Evolutionary conservation across 2,797 vertebrate genomes (phyloP), one percentile per base, ranked within the genome.

Genomic region (Cyclopterus lumpus): DNA sequence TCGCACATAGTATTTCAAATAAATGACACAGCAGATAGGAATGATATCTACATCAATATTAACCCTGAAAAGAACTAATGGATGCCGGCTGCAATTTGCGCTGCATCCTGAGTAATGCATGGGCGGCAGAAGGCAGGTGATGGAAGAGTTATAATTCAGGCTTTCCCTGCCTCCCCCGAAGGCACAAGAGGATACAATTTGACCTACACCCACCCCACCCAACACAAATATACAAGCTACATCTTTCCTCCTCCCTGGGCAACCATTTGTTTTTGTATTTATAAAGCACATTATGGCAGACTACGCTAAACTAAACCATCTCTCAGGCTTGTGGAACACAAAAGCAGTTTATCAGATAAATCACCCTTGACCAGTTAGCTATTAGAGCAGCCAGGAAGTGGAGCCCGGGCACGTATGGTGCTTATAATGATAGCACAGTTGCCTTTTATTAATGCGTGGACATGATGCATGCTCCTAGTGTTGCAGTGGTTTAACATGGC

Each of bases 31-130:
- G 89, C 95, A 95, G 96, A 96, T 97, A 96, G 96, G 97, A 98
- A 98, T 98, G 97, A 99, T 99, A 99, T 97, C 97, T 97, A 96
- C 97, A 98, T 99, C 97, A 97, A 97, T 98, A 98, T 98, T 97
- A 98, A 97, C 96, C 96, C 96, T 97, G 97, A 97, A 97, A 97
- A 97, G 94, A 92, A 96, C 96, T 97, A 97, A 97, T 97, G 96
- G 97, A 96, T 95, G 95, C 93, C 82, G 94, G 94, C 95, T 95
- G 95, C 96, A 95, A 97, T 97, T 97, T 97, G 93, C 94, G 92
- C 95, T 95, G 94, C 95, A 96, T 95, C 93, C 95, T 95, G 95
- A 94, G 96, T 96, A 95, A 96, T 94, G 94, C 96, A 95, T 94
- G 93, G 74, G 87, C 86, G 88, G 83, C 78, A 85, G 82, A 55